Evolutionary conservation across 2,888 invertebrate genomes (phyloP), one percentile per base, ranked within the genome.

Genomic region (Alloscopus bannaensis): DNA sequence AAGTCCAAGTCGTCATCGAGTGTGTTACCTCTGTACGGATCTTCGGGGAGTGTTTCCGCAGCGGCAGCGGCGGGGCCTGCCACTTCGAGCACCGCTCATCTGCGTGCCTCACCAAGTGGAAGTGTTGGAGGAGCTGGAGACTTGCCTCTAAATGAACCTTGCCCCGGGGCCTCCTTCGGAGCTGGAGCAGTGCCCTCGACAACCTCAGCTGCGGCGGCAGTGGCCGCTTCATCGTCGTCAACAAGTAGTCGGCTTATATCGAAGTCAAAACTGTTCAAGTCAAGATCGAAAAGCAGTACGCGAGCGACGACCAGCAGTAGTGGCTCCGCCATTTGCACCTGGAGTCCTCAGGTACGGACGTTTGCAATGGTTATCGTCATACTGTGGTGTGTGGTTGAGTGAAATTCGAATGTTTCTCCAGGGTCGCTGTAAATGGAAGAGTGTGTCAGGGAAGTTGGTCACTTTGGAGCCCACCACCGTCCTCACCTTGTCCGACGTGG

Each of bases 311-410:
- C 72, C 11, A 68, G 73, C 55, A 73, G 80, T 40, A 36, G 88
- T 90, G 36, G 88, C n/a, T 83, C 83, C 91, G 80, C 91, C 92
- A 86, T 90, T 91, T 91, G 91, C 68, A 91, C 91, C 83, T 96
- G 96, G 96, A 93, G 94, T 78, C 95, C 95, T 86, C 94, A 94
- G 93, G 96, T 96, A 91, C 92, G n/a, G n/a, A n/a, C n/a, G n/a
- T n/a, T n/a, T n/a, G n/a, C n/a, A n/a, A n/a, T n/a, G n/a, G n/a
- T n/a, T n/a, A n/a, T n/a, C n/a, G n/a, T n/a, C n/a, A n/a, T n/a
- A n/a, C n/a, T n/a, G n/a, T n/a, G n/a, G n/a, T n/a, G n/a, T n/a
- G n/a, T n/a, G n/a, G n/a, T n/a, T n/a, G n/a, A n/a, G n/a, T n/a
- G n/a, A n/a, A n/a, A n/a, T n/a, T n/a, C n/a, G n/a, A n/a, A n/a